phyloP scores from a whole-genome alignment of 2,113 vertebrate species.

The Oriolus oriolus region DNA sequence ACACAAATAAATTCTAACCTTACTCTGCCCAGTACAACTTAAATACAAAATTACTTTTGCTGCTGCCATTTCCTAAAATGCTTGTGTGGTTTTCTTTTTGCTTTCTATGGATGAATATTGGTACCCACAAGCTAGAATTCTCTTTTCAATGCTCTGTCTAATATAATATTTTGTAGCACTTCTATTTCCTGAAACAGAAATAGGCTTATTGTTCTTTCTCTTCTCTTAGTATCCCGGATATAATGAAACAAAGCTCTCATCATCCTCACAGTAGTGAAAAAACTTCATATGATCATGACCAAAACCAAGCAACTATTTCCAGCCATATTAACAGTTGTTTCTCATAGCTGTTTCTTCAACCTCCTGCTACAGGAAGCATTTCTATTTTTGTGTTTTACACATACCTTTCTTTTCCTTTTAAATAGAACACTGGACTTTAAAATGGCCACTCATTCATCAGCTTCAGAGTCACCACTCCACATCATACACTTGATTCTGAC shows the following conservation, averaged over 20 bases:
- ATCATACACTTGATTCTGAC: not conserved
- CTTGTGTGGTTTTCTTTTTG: not conserved
- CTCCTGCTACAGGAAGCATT: not conserved
- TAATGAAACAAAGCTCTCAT: not conserved
- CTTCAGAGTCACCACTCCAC: not conserved
- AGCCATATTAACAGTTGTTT: not conserved
- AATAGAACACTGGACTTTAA: not conserved
- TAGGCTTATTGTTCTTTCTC: fast-evolving
- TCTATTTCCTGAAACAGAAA: not conserved
- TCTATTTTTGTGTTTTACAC: not conserved
- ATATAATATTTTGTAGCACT: not conserved
- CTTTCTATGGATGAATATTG: not conserved
- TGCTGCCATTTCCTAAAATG: not conserved
- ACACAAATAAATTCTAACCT: not conserved
- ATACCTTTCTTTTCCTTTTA: not conserved
- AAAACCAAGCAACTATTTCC: not conserved
- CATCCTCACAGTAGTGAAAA: not conserved
- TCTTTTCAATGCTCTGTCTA: not conserved
- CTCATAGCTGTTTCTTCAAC: not conserved
- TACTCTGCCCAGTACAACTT: not conserved
- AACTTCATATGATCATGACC: not conserved
- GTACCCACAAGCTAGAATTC: not conserved
- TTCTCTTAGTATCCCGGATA: not conserved
- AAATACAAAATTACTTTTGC: not conserved
- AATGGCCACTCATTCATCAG: not conserved